phyloP scores from a whole-genome alignment of 2,888 invertebrate species.

The Amiota minor region DNA sequence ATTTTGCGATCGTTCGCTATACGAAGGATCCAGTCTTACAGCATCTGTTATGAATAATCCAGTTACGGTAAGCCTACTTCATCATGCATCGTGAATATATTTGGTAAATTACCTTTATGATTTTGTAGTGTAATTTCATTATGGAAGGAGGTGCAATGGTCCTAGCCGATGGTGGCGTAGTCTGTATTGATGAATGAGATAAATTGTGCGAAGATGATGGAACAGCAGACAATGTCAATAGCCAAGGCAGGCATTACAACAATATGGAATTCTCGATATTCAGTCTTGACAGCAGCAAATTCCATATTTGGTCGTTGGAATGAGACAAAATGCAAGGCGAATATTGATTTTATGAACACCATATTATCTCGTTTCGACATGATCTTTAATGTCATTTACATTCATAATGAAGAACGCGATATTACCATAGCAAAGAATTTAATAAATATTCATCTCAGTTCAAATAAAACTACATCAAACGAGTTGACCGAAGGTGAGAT shows the following conservation, averaged over 20 bases:
- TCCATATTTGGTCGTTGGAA: slow-evolving; percentile 99
- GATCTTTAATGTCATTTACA: slow-evolving; percentile 99
- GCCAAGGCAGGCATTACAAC: slow-evolving; percentile 99
- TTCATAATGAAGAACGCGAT: slow-evolving; percentile 91
- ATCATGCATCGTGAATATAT: slow-evolving; percentile 1
- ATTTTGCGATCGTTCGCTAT: slow-evolving; percentile 92
- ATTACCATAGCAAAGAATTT: slow-evolving; percentile 96
- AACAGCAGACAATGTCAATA: slow-evolving; percentile 99
- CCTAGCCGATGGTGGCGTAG: slow-evolving; percentile 98
- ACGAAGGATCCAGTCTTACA: slow-evolving; percentile 98
- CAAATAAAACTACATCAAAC: slow-evolving; percentile 76
- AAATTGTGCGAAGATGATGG: slow-evolving; percentile 99
- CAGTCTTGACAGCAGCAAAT: slow-evolving; percentile 99
- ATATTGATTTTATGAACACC: slow-evolving; percentile 99
- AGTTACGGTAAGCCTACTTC: slow-evolving; percentile 79
- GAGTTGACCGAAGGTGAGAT: slow-evolving; percentile 86
- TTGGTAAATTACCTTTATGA: slow-evolving; percentile 15
- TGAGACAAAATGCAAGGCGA: slow-evolving; percentile 96
- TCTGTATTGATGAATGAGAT: slow-evolving; percentile 99
- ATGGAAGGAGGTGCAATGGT: slow-evolving; percentile 99
- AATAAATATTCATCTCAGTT: slow-evolving; percentile 94
- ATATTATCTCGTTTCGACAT: slow-evolving; percentile 99
- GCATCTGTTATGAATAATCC: slow-evolving; percentile 98
- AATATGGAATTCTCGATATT: slow-evolving; percentile 97
- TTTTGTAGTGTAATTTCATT: slow-evolving; percentile 88